Conservation (phyloP, 2,888 invertebrate genomes). For the Lamellibrachia columna region DNA sequence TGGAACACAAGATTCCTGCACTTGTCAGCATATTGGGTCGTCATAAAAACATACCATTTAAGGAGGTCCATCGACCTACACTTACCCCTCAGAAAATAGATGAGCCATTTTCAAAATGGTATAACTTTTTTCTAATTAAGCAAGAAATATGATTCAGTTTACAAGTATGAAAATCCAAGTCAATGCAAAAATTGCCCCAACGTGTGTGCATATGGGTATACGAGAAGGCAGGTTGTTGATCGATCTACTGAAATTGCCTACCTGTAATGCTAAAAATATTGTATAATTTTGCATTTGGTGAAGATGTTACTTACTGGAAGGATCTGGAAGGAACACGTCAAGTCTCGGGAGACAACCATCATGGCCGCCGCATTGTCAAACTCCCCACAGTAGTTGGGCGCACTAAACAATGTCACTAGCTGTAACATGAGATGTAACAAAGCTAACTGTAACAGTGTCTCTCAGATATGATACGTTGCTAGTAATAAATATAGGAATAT, state of each 20-base stretch:
- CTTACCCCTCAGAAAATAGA: background rate
- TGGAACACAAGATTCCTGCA: background rate
- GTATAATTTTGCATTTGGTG: background rate
- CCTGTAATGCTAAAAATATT: background rate
- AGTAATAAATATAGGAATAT: background rate
- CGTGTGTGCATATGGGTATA: no score
- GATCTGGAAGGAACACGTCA: slow-evolving; percentile 69
- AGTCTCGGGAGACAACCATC: slow-evolving; percentile 69
- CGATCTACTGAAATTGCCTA: no score
- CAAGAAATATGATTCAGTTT: no score
- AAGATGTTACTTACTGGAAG: slow-evolving; percentile 56
- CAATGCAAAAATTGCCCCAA: no score
- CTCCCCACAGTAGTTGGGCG: slow-evolving; percentile 71
- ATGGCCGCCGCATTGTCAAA: slow-evolving; percentile 71
- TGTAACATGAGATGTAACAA: slow-evolving; percentile 43
- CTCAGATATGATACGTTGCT: background rate
- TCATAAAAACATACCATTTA: background rate
- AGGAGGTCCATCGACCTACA: background rate
- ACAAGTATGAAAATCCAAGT: no score
- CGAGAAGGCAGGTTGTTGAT: no score
- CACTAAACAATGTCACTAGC: slow-evolving; percentile 70
- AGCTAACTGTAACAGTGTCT: background rate
- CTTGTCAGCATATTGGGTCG: background rate
- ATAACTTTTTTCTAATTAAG: background rate
- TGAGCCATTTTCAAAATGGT: background rate